A percentile compares a stretch with the other conserved stretches of the same genome.
phyloP scores from a whole-genome alignment of 2,797 vertebrate species.

The Euphonia xanthogaster region DNA sequence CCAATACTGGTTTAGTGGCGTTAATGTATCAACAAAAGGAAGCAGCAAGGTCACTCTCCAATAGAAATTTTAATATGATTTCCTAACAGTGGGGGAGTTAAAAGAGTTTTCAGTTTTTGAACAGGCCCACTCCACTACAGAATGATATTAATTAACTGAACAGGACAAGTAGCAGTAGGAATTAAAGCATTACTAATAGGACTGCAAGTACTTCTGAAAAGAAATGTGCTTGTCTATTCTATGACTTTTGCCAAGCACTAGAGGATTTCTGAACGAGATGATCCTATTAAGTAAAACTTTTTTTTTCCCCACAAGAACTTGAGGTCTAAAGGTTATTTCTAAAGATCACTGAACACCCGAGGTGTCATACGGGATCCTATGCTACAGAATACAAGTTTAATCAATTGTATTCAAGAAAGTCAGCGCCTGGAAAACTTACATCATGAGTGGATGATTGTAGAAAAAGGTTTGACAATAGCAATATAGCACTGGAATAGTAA shows the following conservation, averaged over 20 bases:
- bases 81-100: not conserved
- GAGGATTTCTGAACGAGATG: not conserved
- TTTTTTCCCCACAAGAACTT: not conserved
- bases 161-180: not conserved
- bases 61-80: not conserved
- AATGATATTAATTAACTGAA: conserved; percentile 18
- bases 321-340: not conserved
- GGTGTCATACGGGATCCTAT: not conserved
- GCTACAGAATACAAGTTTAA: not conserved
- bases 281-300: not conserved
- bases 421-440: not conserved
- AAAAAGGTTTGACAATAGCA: not conserved
- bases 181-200: conserved; percentile 1
- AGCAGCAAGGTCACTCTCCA: not conserved
- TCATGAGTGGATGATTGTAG: not conserved
- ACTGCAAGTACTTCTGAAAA: conserved; percentile 1
- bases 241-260: not conserved
- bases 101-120: conserved; percentile 3
- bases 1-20: not conserved
- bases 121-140: not conserved
- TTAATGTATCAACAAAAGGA: not conserved
- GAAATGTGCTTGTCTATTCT: not conserved
- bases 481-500: not conserved
- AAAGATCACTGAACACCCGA: not conserved
- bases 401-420: conserved; percentile 13